Evolutionary conservation across 2,888 invertebrate species (phyloP).

Genomic region (Frankliniella fusca): DNA sequence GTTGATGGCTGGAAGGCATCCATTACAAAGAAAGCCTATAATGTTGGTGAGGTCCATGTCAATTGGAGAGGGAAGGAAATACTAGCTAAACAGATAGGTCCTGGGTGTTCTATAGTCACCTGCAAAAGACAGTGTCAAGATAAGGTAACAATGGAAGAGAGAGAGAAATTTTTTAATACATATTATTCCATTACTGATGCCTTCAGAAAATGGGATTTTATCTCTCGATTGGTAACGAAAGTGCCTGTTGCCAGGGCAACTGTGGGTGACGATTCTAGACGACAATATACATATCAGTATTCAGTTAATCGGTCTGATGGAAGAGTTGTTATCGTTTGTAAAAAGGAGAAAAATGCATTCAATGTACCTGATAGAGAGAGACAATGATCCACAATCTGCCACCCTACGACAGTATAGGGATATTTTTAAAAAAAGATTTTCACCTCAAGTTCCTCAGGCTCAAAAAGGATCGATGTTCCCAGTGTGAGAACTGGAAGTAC

Average conservation of each 20-base stretch:
- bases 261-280: not conserved
- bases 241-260: no score
- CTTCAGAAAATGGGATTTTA: not conserved
- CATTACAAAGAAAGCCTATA: not conserved
- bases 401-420: not conserved
- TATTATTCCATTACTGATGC: not conserved
- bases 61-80: not conserved
- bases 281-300: not conserved
- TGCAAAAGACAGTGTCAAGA: not conserved
- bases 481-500: no score
- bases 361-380: conserved; percentile 7
- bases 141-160: not conserved
- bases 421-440: not conserved
- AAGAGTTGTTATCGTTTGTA: not conserved
- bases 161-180: not conserved
- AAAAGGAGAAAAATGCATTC: conserved; percentile 14
- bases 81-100: not conserved
- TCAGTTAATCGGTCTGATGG: not conserved
- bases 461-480: not conserved
- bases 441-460: not conserved
- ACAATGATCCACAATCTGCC: not conserved
- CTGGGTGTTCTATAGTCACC: not conserved
- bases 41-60: not conserved
- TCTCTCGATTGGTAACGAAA: not conserved
- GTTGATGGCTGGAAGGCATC: no score